These are phyloP conservation scores for Epinotia ramella DNA, from an alignment of 2,888 invertebrate species.

Conservation along the genomic window DNA sequence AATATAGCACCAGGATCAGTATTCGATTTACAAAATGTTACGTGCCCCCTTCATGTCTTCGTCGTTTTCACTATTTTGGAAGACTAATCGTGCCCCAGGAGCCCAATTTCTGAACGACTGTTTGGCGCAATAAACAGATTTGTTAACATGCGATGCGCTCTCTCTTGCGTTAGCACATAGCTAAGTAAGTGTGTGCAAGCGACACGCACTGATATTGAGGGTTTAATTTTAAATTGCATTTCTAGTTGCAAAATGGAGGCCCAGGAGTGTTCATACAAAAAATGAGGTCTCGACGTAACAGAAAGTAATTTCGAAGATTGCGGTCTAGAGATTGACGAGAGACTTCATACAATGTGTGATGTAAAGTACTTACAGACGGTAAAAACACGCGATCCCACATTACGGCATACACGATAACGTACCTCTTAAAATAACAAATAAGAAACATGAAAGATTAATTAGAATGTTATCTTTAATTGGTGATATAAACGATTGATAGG, in stretches of 20 bases:
- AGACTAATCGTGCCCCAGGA: too few relatives aligned
- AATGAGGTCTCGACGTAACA: conserved; percentile 10
- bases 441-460: conserved; percentile 1
- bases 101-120: too few relatives aligned
- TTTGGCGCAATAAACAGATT: too few relatives aligned
- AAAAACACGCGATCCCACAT: neutral
- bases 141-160: too few relatives aligned
- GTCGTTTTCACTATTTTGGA: too few relatives aligned
- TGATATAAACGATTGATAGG: neutral
- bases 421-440: neutral
- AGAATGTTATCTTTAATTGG: neutral
- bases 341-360: neutral
- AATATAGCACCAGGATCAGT: too few relatives aligned
- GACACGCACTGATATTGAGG: too few relatives aligned
- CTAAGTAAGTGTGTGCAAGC: too few relatives aligned
- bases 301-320: conserved; percentile 13
- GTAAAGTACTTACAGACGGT: neutral
- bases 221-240: too few relatives aligned
- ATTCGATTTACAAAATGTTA: too few relatives aligned
- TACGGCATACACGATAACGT: neutral
- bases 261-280: conserved; percentile 1
- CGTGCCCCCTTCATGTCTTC: too few relatives aligned
- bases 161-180: too few relatives aligned
- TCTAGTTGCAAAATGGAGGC: neutral
- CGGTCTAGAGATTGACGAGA: conserved; percentile 16